A percentile compares a stretch with the other conserved stretches of the same genome.
Evolutionary conservation across 2,888 invertebrate genomes (phyloP).

Genomic region (Eristalis arbustorum): DNA sequence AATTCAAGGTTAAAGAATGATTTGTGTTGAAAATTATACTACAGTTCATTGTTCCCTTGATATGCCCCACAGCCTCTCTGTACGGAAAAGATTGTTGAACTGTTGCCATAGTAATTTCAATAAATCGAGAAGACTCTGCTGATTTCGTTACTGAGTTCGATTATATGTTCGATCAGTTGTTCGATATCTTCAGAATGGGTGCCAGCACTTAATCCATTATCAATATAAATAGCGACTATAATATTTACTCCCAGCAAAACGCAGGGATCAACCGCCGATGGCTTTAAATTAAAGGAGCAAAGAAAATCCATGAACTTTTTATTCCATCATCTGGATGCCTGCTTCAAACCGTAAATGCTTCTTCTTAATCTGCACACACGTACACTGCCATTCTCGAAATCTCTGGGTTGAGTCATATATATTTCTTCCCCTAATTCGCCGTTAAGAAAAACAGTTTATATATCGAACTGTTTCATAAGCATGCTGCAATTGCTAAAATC

Average conservation of each 20-base stretch:
- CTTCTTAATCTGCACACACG: not conserved
- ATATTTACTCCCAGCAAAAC: too few relatives aligned
- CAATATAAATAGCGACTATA: conserved; percentile 1
- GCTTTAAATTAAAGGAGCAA: too few relatives aligned
- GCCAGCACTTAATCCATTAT: too few relatives aligned
- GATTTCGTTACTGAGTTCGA: conserved; percentile 29
- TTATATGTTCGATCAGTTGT: too few relatives aligned
- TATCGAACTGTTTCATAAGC: not conserved
- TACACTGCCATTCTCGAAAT: conserved; percentile 51
- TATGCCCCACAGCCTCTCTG: conserved; percentile 26
- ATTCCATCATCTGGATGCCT: conserved; percentile 70
- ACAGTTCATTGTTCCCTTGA: too few relatives aligned
- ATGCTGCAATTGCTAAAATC: too few relatives aligned
- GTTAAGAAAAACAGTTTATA: conserved; percentile 31
- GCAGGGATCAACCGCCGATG: too few relatives aligned
- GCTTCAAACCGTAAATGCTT: conserved; percentile 70
- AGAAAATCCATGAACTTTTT: conserved; percentile 65
- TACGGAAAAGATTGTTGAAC: conserved; percentile 22
- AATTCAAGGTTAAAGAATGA: too few relatives aligned
- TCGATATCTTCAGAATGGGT: too few relatives aligned
- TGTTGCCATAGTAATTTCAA: not conserved
- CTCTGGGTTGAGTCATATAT: conserved; percentile 60
- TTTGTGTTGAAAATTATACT: too few relatives aligned
- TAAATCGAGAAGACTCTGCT: not conserved
- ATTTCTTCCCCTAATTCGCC: conserved; percentile 51